Percentiles rank a stretch among this genome's conserved stretches.
Conservation (phyloP, 2,113 vertebrate species). For the Steatornis caripensis region DNA sequence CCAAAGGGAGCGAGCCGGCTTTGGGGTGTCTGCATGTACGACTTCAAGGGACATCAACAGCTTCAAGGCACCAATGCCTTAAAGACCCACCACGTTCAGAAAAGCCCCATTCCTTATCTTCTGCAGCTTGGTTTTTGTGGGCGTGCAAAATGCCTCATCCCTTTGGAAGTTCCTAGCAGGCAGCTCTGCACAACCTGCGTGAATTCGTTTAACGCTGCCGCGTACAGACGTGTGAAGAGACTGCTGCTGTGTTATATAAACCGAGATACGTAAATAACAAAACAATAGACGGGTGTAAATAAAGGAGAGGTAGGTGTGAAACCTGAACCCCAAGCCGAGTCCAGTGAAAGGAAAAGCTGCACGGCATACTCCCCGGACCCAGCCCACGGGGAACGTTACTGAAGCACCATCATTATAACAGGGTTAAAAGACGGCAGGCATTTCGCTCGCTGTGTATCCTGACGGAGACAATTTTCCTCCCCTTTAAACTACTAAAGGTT, state of each 20-base stretch:
- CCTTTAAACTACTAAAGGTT: not conserved
- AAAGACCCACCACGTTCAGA: not conserved
- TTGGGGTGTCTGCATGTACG: not conserved
- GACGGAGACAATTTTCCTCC: not conserved
- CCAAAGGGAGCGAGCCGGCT: fast-evolving
- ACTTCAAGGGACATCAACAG: not conserved
- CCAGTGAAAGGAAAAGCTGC: not conserved
- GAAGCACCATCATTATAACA: not conserved
- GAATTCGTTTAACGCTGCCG: not conserved
- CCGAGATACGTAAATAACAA: not conserved
- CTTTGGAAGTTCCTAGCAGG: not conserved
- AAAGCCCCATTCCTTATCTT: not conserved
- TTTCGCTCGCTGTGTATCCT: not conserved
- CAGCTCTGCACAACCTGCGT: fast-evolving
- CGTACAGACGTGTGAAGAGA: fast-evolving
- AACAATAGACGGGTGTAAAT: not conserved
- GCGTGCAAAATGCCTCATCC: not conserved
- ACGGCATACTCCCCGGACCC: not conserved
- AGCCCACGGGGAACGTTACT: not conserved
- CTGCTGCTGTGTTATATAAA: not conserved
- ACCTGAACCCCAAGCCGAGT: not conserved
- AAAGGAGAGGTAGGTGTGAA: not conserved
- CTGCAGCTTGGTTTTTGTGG: not conserved
- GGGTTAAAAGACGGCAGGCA: fast-evolving
- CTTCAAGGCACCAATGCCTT: fast-evolving